Evolutionary conservation across 2,888 invertebrate genomes (phyloP).

Genomic region (Mesopsocus fuscifrons): DNA sequence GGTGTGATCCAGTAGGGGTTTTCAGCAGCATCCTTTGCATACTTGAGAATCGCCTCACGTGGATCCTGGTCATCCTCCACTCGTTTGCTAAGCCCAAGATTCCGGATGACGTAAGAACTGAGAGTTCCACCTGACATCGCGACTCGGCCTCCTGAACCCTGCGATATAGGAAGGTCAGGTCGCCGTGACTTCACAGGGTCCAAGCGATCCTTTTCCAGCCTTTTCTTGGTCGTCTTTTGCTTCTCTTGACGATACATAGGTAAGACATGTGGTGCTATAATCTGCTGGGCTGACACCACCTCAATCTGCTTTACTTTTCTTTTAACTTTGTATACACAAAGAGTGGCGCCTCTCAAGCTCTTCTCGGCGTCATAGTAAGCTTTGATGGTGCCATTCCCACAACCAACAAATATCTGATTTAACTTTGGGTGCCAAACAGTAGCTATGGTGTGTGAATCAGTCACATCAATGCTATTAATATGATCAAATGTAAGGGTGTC

Average conservation of each 20-base stretch:
- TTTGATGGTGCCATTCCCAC: constrained; percentile 76
- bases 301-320: constrained; percentile 66
- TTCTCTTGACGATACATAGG: constrained; percentile 89
- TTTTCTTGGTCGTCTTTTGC: constrained; percentile 70
- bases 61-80: constrained; percentile 85
- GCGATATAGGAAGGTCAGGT: constrained; percentile 61
- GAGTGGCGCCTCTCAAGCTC: constrained; percentile 76
- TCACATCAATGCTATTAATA: constrained; percentile 54
- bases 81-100: constrained; percentile 79
- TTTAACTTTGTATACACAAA: constrained; percentile 67
- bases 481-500: constrained; percentile 55
- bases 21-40: constrained; percentile 85
- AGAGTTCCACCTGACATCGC: constrained; percentile 90
- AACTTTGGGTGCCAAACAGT: constrained; percentile 90
- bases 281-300: constrained; percentile 74
- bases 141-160: constrained; percentile 62
- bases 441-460: constrained; percentile 69
- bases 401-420: constrained; percentile 90
- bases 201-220: constrained; percentile 76
- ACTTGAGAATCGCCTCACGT: constrained; percentile 82
- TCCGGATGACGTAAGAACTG: constrained; percentile 90
- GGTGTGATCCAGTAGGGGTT: constrained; percentile 95
- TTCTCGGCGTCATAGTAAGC: constrained; percentile 77
- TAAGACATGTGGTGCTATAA: constrained; percentile 89
- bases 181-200: constrained; percentile 67